These are phyloP conservation scores for Napeogenes sylphis DNA, from an alignment of 2,888 invertebrate genomes.

Conservation along the genomic window DNA sequence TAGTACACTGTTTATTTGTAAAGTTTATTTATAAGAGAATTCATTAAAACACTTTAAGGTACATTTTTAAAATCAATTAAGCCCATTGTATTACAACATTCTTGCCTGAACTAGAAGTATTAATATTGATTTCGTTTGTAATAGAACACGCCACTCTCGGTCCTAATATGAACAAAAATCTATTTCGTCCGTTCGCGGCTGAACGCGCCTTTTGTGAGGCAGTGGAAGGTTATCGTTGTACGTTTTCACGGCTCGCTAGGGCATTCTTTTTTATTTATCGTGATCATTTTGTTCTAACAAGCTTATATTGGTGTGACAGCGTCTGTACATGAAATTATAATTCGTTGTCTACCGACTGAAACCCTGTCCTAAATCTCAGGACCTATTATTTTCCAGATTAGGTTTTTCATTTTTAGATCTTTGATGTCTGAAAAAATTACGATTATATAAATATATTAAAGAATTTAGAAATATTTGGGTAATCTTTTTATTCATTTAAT, in stretches of 20 bases:
- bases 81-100: not conserved
- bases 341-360: no score
- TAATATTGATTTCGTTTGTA: not conserved
- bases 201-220: conserved; percentile 51
- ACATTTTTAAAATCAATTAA: not conserved
- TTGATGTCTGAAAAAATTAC: not conserved
- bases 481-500: no score
- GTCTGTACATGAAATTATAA: no score
- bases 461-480: no score
- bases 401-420: not conserved
- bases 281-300: conserved; percentile 2
- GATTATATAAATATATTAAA: no score
- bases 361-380: not conserved
- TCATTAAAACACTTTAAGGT: no score
- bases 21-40: no score
- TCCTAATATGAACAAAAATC: conserved; percentile 63
- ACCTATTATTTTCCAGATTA: not conserved
- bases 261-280: not conserved
- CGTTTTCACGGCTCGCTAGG: conserved; percentile 66
- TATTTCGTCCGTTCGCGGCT: conserved; percentile 67
- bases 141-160: not conserved
- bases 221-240: conserved; percentile 70
- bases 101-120: not conserved
- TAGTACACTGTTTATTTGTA: no score
- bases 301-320: not conserved